phyloP scores from a whole-genome alignment of 2,888 invertebrate species.

The Rapana venosa region DNA sequence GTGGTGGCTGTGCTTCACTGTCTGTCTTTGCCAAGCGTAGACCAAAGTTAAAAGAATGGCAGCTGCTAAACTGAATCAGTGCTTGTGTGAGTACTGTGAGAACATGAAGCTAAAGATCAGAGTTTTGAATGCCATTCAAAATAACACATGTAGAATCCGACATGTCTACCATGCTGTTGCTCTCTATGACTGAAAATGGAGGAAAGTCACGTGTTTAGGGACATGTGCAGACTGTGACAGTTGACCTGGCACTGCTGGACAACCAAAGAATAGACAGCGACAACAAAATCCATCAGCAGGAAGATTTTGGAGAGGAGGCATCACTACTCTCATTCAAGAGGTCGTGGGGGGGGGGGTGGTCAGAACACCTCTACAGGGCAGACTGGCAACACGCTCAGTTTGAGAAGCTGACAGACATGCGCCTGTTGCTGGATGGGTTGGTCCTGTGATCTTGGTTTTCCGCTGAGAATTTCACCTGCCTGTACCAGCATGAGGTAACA shows the following conservation, averaged over 20 bases:
- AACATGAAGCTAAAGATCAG: neutral
- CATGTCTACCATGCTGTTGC: conserved; percentile 28
- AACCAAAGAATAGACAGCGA: neutral
- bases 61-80: too few species aligned
- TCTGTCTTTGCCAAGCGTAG: too few species aligned
- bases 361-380: conserved; percentile 12
- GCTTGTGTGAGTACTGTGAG: neutral
- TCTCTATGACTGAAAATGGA: neutral
- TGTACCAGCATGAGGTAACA: conserved; percentile 24
- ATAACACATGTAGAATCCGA: neutral
- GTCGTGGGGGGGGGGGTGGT: neutral
- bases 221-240: neutral
- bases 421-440: neutral
- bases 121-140: neutral
- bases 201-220: neutral
- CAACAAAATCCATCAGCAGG: neutral
- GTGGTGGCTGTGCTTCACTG: too few species aligned
- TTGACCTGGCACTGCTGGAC: neutral
- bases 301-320: conserved; percentile 15
- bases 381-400: conserved; percentile 11
- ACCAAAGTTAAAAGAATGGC: too few species aligned
- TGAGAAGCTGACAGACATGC: neutral
- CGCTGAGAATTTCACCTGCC: conserved; percentile 28
- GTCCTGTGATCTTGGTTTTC: conserved; percentile 5
- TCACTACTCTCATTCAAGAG: neutral